phyloP scores from a whole-genome alignment of 2,113 vertebrate genomes.

The Falcunculus frontatus region DNA sequence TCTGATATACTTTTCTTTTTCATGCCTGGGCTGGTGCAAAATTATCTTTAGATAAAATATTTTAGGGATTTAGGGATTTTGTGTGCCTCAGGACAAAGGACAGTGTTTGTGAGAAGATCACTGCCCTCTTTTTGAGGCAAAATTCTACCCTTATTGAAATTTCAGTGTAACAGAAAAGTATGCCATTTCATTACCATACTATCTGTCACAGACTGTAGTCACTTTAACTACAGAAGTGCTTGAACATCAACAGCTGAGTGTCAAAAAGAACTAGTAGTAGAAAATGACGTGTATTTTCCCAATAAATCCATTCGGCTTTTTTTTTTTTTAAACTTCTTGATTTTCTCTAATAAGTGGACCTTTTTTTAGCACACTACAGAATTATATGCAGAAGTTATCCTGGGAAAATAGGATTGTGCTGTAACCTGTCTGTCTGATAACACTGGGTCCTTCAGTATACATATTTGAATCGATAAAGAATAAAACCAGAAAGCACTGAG shows the following conservation, averaged over 20 bases:
- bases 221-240: not conserved
- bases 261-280: not conserved
- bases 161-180: constrained; percentile 40
- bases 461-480: not conserved
- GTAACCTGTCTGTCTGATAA: not conserved
- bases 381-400: not conserved
- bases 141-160: constrained; percentile 64
- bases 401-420: not conserved
- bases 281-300: not conserved
- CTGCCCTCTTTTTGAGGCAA: constrained; percentile 63
- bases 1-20: constrained; percentile 62
- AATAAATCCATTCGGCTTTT: not conserved
- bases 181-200: constrained; percentile 28
- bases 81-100: constrained; percentile 75
- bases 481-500: not conserved
- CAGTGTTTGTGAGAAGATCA: constrained; percentile 68
- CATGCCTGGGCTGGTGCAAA: constrained; percentile 53
- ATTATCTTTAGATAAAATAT: constrained; percentile 76
- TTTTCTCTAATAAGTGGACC: not conserved
- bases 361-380: not conserved
- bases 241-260: not conserved
- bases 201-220: not conserved
- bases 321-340: constrained; percentile 1
- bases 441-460: not conserved
- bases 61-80: constrained; percentile 76